phyloP scores from a whole-genome alignment of 2,888 invertebrate genomes.

The Eueremaeus valkanovi region DNA sequence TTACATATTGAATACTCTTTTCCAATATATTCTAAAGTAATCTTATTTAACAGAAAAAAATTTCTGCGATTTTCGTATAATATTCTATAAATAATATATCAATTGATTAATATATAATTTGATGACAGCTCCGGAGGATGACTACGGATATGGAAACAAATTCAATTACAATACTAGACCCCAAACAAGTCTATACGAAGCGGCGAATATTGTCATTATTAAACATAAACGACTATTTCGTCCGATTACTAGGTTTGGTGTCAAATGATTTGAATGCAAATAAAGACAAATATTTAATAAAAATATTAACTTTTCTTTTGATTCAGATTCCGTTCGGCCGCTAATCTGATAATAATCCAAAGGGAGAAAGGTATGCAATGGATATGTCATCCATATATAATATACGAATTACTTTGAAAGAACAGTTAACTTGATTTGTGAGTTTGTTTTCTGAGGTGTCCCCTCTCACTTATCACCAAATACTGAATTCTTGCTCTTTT shows the following conservation, averaged over 20 bases:
- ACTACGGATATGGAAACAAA: neutral
- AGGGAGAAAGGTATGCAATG: conserved; percentile 23
- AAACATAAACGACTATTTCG: conserved; percentile 42
- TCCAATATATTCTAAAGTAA: no score
- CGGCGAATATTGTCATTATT: conserved; percentile 41
- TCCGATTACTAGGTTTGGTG: conserved; percentile 31
- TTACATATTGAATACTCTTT: no score
- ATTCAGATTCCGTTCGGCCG: conserved; percentile 37
- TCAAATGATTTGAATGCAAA: neutral
- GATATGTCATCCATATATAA: no score
- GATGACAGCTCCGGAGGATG: neutral
- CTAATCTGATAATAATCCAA: conserved; percentile 38
- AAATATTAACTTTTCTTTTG: neutral
- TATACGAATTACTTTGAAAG: no score
- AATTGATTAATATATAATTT: no score
- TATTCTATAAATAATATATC: no score
- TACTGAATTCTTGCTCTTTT: no score
- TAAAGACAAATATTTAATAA: neutral
- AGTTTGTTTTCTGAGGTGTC: no score
- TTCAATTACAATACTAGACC: neutral
- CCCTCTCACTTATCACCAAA: no score
- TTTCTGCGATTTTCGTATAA: no score
- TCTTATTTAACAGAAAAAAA: no score
- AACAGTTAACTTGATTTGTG: no score
- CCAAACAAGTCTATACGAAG: conserved; percentile 37